phyloP scores from a whole-genome alignment of 2,113 vertebrate species.

The Rhagologus leucostigma region DNA sequence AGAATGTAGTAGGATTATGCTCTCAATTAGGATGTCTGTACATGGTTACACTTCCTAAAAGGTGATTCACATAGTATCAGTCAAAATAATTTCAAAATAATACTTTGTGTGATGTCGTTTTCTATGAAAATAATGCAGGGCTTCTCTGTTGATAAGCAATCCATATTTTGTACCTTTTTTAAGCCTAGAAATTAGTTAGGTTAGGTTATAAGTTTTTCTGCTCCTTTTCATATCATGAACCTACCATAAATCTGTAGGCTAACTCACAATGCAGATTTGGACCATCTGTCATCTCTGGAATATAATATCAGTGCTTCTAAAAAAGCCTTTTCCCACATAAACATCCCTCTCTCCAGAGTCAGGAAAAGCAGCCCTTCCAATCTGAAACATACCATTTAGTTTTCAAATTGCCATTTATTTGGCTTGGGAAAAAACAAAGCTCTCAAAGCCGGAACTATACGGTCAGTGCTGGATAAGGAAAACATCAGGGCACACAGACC shows the following conservation, averaged over 20 bases:
- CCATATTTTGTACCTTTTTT: not conserved
- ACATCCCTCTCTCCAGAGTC: not conserved
- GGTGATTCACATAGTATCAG: not conserved
- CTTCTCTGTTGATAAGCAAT: not conserved
- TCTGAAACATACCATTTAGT: not conserved
- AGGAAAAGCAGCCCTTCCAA: constrained; percentile 1
- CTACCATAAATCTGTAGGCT: constrained; percentile 17
- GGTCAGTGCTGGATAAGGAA: not conserved
- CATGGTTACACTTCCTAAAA: not conserved
- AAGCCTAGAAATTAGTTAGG: not conserved
- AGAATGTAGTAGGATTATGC: not conserved
- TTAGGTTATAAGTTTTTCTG: not conserved
- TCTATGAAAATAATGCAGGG: not conserved
- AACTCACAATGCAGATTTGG: not conserved
- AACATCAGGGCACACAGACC: not conserved
- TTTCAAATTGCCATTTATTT: not conserved
- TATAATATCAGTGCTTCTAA: constrained; percentile 27
- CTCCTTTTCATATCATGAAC: not conserved
- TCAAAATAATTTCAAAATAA: not conserved
- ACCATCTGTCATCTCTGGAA: constrained; percentile 39
- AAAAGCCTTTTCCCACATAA: constrained; percentile 15
- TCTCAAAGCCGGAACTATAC: fast-evolving
- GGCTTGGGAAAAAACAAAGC: not conserved
- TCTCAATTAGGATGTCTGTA: not conserved
- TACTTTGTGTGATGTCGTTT: not conserved